phyloP scores from a whole-genome alignment of 2,888 invertebrate genomes.

The Andricus curvator region DNA sequence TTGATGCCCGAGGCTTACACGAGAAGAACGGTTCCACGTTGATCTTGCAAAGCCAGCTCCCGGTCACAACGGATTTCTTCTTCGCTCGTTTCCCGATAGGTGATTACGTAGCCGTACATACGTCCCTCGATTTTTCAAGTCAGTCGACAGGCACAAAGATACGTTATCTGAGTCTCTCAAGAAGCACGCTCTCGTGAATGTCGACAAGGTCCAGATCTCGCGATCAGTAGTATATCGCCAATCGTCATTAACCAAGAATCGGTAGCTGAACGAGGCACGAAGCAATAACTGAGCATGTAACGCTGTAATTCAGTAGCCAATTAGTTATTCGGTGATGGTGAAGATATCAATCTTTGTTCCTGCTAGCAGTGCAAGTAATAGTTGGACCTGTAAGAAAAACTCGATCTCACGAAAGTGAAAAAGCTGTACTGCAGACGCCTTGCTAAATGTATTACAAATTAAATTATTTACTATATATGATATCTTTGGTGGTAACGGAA shows the following conservation, averaged over 20 bases:
- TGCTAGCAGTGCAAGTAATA: constrained; percentile 8
- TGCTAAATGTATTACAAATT: not conserved
- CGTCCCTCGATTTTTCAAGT: constrained; percentile 21
- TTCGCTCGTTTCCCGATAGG: constrained; percentile 11
- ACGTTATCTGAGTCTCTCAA: constrained; percentile 37
- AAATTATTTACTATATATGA: not conserved
- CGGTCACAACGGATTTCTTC: constrained; percentile 30
- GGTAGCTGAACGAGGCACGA: constrained; percentile 63
- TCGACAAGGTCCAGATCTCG: constrained; percentile 52
- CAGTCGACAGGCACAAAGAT: constrained; percentile 47
- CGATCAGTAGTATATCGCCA: constrained; percentile 52
- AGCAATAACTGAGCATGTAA: constrained; percentile 73
- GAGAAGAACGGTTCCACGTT: constrained; percentile 26
- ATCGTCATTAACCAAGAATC: constrained; percentile 54
- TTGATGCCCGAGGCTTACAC: not conserved
- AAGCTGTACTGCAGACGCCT: not conserved
- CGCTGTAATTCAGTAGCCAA: constrained; percentile 76
- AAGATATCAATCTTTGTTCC: constrained; percentile 69
- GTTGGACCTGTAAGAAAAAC: not conserved
- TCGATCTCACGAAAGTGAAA: not conserved
- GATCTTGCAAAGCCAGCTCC: not conserved
- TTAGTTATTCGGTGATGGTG: constrained; percentile 72
- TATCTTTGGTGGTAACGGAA: not conserved
- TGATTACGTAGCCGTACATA: constrained; percentile 26
- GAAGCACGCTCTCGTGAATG: constrained; percentile 34